A percentile compares a stretch with the other conserved stretches of the same genome.
Conservation (phyloP, 1,140 invertebrate genomes). For the Trypoxylus dichotomus region DNA sequence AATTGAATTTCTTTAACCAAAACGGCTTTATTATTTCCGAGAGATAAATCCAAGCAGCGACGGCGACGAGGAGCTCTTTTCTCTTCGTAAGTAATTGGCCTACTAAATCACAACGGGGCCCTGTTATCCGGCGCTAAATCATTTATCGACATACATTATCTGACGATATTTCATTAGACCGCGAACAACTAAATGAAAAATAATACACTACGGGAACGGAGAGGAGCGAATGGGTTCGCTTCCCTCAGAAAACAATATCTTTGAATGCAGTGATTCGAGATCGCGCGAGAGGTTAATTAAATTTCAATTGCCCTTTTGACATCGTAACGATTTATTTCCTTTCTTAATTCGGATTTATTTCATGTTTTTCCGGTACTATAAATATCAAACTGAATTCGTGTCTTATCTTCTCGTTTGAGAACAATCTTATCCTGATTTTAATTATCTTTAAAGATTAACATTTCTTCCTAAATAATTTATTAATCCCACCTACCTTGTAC, state of each 20-base stretch:
- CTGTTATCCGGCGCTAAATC: conserved; percentile 16
- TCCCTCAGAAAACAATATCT: conserved; percentile 5
- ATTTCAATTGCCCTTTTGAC: conserved; percentile 19
- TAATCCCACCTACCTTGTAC: too few relatives aligned
- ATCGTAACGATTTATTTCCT: not conserved
- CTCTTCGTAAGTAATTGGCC: conserved; percentile 20
- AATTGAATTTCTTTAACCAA: conserved; percentile 21
- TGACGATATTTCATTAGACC: conserved; percentile 20
- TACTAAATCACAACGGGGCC: conserved; percentile 4
- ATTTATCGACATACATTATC: conserved; percentile 24
- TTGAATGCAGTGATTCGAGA: not conserved
- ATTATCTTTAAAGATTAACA: too few relatives aligned
- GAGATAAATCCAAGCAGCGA: not conserved
- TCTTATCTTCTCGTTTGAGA: too few relatives aligned
- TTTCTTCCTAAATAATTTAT: too few relatives aligned
- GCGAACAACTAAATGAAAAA: conserved; percentile 24
- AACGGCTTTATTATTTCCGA: conserved; percentile 10
- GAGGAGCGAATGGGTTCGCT: not conserved
- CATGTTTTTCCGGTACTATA: too few relatives aligned
- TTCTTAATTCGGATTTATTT: not conserved
- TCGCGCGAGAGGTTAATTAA: not conserved
- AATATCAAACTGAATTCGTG: too few relatives aligned
- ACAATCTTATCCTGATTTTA: too few relatives aligned
- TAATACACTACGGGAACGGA: conserved; percentile 10
- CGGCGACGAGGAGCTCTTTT: not conserved